Conservation (phyloP, 2,888 invertebrate genomes). For the Drosophila paranaensis region DNA sequence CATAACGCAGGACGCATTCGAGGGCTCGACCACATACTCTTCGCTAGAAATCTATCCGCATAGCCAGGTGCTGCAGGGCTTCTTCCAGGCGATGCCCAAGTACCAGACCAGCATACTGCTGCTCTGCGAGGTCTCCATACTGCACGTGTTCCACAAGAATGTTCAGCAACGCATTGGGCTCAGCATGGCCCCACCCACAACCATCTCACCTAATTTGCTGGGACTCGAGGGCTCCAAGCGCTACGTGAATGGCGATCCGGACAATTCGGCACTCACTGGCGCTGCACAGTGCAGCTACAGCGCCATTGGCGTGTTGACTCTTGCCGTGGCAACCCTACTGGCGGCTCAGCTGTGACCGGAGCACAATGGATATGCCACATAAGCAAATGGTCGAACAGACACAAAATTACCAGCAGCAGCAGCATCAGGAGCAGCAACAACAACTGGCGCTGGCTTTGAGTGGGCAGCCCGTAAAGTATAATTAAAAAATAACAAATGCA, state of each 20-base stretch:
- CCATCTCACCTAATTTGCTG: constrained; percentile 84
- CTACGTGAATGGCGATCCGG: constrained; percentile 83
- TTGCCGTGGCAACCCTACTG: constrained; percentile 56
- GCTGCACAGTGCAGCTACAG: constrained; percentile 69
- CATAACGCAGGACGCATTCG: constrained; percentile 83
- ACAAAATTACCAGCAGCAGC: constrained; percentile 24
- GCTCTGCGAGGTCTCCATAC: constrained; percentile 84
- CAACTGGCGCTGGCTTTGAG: constrained; percentile 12
- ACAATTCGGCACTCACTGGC: constrained; percentile 84
- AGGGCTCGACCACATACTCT: constrained; percentile 84
- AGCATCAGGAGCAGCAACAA: constrained; percentile 22
- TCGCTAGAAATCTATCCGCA: constrained; percentile 84
- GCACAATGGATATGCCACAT: constrained; percentile 33
- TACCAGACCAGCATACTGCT: constrained; percentile 83
- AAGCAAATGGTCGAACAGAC: constrained; percentile 42
- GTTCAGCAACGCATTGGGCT: constrained; percentile 83
- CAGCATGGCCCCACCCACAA: constrained; percentile 82
- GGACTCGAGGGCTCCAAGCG: constrained; percentile 84
- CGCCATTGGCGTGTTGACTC: constrained; percentile 53
- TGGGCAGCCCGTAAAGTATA: constrained; percentile 56
- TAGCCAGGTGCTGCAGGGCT: constrained; percentile 84
- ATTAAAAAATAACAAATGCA: constrained; percentile 72
- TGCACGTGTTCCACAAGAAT: constrained; percentile 85
- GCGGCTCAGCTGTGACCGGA: constrained; percentile 80
- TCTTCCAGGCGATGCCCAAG: constrained; percentile 84